These are phyloP conservation scores for Peribatodes rhomboidaria DNA, from an alignment of 2,888 invertebrate species.

Conservation along the genomic window DNA sequence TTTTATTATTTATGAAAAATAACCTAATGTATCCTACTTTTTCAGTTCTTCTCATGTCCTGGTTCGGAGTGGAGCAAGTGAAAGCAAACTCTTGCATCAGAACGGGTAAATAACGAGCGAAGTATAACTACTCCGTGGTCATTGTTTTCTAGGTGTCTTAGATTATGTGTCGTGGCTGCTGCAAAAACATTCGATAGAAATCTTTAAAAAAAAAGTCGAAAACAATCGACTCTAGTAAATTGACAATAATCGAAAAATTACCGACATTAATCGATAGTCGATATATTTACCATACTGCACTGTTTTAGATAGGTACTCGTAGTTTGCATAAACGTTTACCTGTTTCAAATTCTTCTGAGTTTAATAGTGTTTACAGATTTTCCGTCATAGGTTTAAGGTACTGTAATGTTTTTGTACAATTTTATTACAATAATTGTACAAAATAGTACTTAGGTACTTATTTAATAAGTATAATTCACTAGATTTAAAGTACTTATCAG, in stretches of 20 bases:
- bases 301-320: background rate
- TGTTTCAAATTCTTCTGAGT: too few species aligned
- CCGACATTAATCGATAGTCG: background rate
- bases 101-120: constrained; percentile 75
- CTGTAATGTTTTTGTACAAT: background rate
- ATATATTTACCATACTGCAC: background rate
- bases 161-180: constrained; percentile 57
- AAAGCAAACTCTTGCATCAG: constrained; percentile 83
- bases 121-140: constrained; percentile 18
- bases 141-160: constrained; percentile 53
- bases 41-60: constrained; percentile 85
- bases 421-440: background rate
- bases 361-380: too few species aligned
- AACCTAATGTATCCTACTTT: constrained; percentile 43
- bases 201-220: background rate
- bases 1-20: background rate
- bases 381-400: too few species aligned
- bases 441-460: background rate
- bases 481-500: background rate
- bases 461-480: background rate
- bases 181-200: constrained; percentile 47
- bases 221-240: background rate
- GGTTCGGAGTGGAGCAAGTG: constrained; percentile 84
- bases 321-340: background rate
- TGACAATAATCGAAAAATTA: constrained; percentile 4